A percentile compares a stretch with the other conserved stretches of the same genome.
Evolutionary conservation across 2,113 vertebrate genomes (phyloP).

Genomic region (Puntigrus tetrazona): DNA sequence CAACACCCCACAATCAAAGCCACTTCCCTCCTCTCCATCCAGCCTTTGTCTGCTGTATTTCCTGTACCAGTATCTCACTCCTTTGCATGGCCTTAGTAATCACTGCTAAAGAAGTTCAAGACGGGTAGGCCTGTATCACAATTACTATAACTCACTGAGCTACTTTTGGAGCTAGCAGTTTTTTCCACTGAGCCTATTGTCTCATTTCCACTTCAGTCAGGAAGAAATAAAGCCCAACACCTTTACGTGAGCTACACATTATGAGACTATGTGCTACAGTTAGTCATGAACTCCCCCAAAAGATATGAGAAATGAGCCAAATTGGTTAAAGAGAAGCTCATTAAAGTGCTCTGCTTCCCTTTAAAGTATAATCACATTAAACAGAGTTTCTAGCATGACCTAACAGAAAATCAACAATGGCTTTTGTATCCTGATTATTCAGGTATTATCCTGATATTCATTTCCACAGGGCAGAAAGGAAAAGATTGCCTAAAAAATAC

Average conservation of each 20-base stretch:
- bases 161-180: background rate
- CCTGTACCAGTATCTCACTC: slow-evolving; percentile 13
- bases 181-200: background rate
- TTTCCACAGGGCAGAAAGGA: background rate
- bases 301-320: slow-evolving; percentile 7
- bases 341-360: background rate
- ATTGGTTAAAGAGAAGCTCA: background rate
- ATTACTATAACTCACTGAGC: background rate
- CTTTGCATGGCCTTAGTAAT: background rate
- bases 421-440: background rate
- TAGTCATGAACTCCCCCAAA: background rate
- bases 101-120: background rate
- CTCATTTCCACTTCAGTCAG: background rate
- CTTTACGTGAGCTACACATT: background rate
- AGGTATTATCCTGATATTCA: no score
- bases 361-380: background rate
- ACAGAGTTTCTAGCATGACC: background rate
- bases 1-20: slow-evolving; percentile 24
- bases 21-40: slow-evolving; percentile 46
- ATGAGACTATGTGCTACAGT: background rate
- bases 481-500: background rate
- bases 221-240: background rate
- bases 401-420: background rate
- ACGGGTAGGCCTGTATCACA: slow-evolving; percentile 2
- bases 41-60: slow-evolving; percentile 51